These are phyloP conservation scores for Adelognathus sp. DNA, from an alignment of 2,888 invertebrate species.

Conservation along the genomic window DNA sequence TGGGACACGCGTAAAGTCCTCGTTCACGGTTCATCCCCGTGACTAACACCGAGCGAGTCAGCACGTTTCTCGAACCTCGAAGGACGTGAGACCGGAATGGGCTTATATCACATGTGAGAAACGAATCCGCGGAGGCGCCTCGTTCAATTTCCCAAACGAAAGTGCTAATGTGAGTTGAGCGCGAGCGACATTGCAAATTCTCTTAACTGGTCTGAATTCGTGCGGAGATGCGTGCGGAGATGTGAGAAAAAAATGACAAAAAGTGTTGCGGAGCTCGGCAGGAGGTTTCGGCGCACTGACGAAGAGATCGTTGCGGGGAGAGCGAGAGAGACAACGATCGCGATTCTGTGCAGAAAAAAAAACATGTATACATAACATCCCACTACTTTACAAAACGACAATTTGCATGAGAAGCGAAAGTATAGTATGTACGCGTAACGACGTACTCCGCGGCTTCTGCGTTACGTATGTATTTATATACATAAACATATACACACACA, in stretches of 20 bases:
- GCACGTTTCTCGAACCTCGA: background rate
- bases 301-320: conserved; percentile 39
- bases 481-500: no score
- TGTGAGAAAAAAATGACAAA: conserved; percentile 39
- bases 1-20: conserved; percentile 5
- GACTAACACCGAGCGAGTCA: background rate
- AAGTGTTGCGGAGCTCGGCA: conserved; percentile 41
- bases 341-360: conserved; percentile 60
- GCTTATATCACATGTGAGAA: background rate
- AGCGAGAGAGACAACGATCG: conserved; percentile 40
- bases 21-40: conserved; percentile 11
- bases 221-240: conserved; percentile 44
- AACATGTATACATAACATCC: conserved; percentile 23
- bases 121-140: conserved; percentile 54
- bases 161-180: conserved; percentile 17
- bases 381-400: conserved; percentile 62
- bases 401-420: conserved; percentile 80
- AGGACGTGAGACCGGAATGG: conserved; percentile 53
- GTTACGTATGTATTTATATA: no score
- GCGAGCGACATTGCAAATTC: conserved; percentile 21
- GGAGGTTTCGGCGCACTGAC: conserved; percentile 26
- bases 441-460: background rate
- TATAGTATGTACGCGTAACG: conserved; percentile 56
- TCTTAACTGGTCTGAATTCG: conserved; percentile 55
- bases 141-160: conserved; percentile 46